Evolutionary conservation across 2,113 vertebrate genomes (phyloP).

Genomic region (Carassius auratus): DNA sequence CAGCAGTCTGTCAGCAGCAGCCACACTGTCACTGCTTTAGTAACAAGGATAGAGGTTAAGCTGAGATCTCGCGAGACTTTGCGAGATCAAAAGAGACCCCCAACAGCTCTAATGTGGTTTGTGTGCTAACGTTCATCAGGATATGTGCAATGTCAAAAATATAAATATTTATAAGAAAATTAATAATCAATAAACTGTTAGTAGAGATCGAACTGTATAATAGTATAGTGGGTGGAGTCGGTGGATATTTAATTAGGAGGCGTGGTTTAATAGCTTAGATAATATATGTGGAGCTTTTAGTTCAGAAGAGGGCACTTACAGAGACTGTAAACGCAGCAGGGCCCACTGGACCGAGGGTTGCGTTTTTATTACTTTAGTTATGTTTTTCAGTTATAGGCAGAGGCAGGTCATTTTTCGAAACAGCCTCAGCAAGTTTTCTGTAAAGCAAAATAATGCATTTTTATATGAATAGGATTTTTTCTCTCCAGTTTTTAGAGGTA

Average conservation of each 20-base stretch:
- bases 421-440: too few relatives aligned
- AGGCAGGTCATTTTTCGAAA: too few relatives aligned
- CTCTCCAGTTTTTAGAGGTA: neutral
- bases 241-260: neutral
- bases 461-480: neutral
- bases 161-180: neutral
- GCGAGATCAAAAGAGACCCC: neutral
- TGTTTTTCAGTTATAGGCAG: neutral
- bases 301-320: too few relatives aligned
- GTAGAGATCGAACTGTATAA: neutral
- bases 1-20: neutral
- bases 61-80: conserved; percentile 37
- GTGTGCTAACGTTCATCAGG: neutral
- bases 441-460: neutral
- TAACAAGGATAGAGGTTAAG: neutral
- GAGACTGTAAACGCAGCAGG: neutral
- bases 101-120: neutral
- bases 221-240: neutral
- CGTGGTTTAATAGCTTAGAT: neutral
- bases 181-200: neutral
- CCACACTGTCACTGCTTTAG: neutral
- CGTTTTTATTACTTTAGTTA: neutral
- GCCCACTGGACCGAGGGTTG: neutral
- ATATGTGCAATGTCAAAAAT: neutral
- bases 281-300: too few relatives aligned